Percentiles rank a stretch among this genome's conserved stretches.
Evolutionary conservation across 2,797 vertebrate species (phyloP).

Genomic region (Carcharodon carcharias): DNA sequence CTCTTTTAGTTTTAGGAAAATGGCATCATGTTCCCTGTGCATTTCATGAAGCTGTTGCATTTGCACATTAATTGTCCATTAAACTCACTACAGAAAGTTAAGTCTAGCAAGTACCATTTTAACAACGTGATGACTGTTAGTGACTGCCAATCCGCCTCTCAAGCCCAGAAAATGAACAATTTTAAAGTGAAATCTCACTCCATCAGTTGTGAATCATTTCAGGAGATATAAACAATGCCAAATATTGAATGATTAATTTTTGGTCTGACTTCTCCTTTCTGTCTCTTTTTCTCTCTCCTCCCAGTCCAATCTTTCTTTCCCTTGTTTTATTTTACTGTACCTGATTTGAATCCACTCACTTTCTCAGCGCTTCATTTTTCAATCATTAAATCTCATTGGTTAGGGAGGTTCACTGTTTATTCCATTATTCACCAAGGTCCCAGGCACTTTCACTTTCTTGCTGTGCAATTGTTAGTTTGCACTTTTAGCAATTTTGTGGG

Average conservation of each 20-base stretch:
- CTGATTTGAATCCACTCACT: not conserved
- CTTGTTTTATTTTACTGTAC: not conserved
- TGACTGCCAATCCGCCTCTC: not conserved
- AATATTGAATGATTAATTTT: not conserved
- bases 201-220: not conserved
- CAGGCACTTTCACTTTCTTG: too few relatives aligned
- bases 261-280: not conserved
- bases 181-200: not conserved
- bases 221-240: not conserved
- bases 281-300: not conserved
- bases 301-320: too few relatives aligned
- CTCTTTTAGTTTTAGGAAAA: not conserved
- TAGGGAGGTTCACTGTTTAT: too few relatives aligned
- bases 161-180: not conserved
- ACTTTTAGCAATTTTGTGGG: too few relatives aligned
- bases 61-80: not conserved
- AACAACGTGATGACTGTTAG: not conserved
- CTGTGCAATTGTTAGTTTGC: too few relatives aligned
- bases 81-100: not conserved
- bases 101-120: not conserved
- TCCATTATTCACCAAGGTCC: too few relatives aligned
- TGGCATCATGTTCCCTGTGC: not conserved
- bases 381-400: not conserved
- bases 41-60: not conserved
- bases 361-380: not conserved